Evolutionary conservation across 2,888 invertebrate genomes (phyloP).

Genomic region (Ischnura elegans): DNA sequence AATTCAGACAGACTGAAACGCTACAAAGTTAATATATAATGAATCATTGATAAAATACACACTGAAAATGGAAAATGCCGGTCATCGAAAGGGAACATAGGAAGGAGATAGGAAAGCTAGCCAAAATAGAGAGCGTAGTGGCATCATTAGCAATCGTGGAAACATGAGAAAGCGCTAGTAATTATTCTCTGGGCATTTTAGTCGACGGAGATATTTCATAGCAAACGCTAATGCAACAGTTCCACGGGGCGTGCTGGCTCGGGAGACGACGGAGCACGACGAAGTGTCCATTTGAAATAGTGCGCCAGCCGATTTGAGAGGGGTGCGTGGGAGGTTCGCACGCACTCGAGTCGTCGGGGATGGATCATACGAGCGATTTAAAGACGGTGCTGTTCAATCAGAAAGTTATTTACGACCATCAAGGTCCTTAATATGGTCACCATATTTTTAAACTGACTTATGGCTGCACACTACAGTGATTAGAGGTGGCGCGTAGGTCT

Average conservation of each 20-base stretch:
- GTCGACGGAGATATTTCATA: background rate
- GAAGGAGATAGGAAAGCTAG: too few species aligned
- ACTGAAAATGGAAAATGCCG: too few species aligned
- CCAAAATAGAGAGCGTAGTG: too few species aligned
- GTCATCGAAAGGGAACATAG: too few species aligned
- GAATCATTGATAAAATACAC: too few species aligned
- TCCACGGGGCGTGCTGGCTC: background rate
- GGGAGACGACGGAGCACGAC: background rate
- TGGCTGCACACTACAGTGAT: background rate
- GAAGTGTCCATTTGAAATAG: background rate
- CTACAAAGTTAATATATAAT: too few species aligned
- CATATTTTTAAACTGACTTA: background rate
- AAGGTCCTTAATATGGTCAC: background rate
- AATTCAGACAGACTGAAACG: too few species aligned
- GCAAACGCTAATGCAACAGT: background rate
- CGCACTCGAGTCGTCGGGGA: background rate
- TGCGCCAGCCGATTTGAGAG: background rate
- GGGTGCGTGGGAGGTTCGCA: background rate
- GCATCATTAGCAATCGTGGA: too few species aligned
- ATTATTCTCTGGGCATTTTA: too few species aligned
- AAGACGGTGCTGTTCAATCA: background rate
- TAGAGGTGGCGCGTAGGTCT: too few species aligned
- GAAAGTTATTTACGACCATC: background rate
- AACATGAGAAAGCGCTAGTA: too few species aligned
- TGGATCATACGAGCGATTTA: background rate